Base-by-base conservation (phyloP, 2,888 invertebrate genomes). In the Pycnomerus fuliginosus region DNA sequence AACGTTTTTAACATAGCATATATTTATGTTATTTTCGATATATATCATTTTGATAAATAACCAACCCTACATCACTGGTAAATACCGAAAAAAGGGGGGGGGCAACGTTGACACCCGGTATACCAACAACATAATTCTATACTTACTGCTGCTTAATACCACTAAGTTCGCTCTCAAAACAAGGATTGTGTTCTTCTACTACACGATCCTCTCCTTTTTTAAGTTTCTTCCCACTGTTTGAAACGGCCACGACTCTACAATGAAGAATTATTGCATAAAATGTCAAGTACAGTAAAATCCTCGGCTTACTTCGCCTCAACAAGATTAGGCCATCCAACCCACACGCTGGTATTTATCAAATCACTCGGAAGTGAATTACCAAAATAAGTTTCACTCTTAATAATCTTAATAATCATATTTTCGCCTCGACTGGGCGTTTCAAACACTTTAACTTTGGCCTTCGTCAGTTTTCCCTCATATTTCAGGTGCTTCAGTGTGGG, bases 301-400 rank as follows among this genome's bases (percentile, higher is more conserved):
- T 30, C 5, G 16, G 73, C 79, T 73, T 70, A 84, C 82, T 80
- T 82, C 10, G 90, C 91, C 70, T 90, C 88, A n/a, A 81, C 77
- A 37, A 98, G 78, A 74, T 96, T 92, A 0, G 98, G 98, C 96
- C 96, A 98, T 3, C 84, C 83, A 2, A 92, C 89, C 75, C 83
- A 89, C 1, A 95, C 79, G 28, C 77, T 74, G 65, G 84, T 82
- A 0, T 88, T 90, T 7, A 96, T 68, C 22, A 87, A 68, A 25
- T 84, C 76, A 3, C 55, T 43, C 2, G 64, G 65, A 16, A 63
- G 49, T 29, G 48, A 38, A 27, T 61, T 59, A 1, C 74, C 68
- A 40, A 77, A 17, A 22, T 24, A 60, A 17, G 57, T 43, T 1
- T 72, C 58, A 0, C 74, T 71, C 1, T 68, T 70, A 3, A 77